Base-by-base conservation (phyloP, 2,888 invertebrate species). In the Drosophila rubida region DNA sequence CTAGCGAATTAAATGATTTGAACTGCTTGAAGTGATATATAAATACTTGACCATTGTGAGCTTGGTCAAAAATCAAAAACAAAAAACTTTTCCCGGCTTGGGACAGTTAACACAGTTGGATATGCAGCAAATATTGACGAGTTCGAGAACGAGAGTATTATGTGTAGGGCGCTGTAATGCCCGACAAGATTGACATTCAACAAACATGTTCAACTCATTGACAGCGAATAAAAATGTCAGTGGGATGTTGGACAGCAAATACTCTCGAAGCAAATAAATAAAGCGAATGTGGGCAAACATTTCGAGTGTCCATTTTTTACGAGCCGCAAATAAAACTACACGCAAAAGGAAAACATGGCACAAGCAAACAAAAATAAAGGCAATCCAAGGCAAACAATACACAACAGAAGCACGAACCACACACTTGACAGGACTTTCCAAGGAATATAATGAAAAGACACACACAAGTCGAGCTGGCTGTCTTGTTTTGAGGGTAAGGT, bases 141-240 rank as follows among this genome's bases (percentile, higher is more conserved):
- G 4, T 13, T 14, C 14, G 11, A 13, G 9, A 14, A 5, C 7
- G n/a, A 6, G 53, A 14, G 2, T 13, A 9, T 42, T 39, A 13
- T 13, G n/a, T 7, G 44, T n/a, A 37, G 44, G 58, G 73, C 67
- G 73, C 58, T 54, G 37, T 6, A 16, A 27, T 72, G 22, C 42
- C 35, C 46, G 55, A 63, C 62, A 66, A 45, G 49, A 58, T 59
- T 63, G 63, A 76, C 74, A 69, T 42, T 60, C 41, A 71, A 66
- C 77, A 72, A 73, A 84, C 80, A 78, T 86, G 88, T 88, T 86
- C 75, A 73, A 88, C 79, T 84, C 79, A 84, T 89, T 90, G 90
- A 90, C 90, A 90, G 90, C 88, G 76, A 90, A 90, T 89, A 89
- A 90, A 90, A 85, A 80, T 84, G 87, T 88, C 89, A 89, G 84